phyloP scores from a whole-genome alignment of 1,140 invertebrate species.

The Drosophila pandora region DNA sequence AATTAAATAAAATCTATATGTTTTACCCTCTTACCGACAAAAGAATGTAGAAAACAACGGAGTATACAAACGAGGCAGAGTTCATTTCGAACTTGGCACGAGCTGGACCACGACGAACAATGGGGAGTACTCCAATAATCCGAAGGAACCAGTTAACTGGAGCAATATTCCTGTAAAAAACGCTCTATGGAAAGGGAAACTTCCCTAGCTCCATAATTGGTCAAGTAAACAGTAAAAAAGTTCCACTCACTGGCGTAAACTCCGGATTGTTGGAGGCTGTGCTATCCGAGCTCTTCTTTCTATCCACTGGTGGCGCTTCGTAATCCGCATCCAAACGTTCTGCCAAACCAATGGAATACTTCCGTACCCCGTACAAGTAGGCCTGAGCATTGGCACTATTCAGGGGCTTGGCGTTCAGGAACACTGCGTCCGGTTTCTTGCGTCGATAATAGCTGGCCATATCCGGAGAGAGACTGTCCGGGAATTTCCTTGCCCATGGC shows the following conservation, averaged over 20 bases:
- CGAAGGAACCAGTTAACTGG: constrained; percentile 86
- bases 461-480: constrained; percentile 48
- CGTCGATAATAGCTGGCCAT: constrained; percentile 78
- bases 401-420: constrained; percentile 76
- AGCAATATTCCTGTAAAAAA: constrained; percentile 86
- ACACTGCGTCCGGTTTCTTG: constrained; percentile 73
- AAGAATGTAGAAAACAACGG: constrained; percentile 84
- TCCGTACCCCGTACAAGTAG: constrained; percentile 67
- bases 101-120: constrained; percentile 84
- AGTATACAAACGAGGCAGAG: constrained; percentile 86
- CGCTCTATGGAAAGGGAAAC: constrained; percentile 71
- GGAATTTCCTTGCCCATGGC: constrained; percentile 34
- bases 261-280: constrained; percentile 63
- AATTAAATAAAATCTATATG: neutral
- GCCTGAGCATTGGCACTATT: constrained; percentile 70
- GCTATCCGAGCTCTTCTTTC: constrained; percentile 61
- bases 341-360: constrained; percentile 74
- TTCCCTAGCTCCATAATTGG: neutral
- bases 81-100: constrained; percentile 84
- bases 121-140: constrained; percentile 86
- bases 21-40: constrained; percentile 73
- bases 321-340: constrained; percentile 71
- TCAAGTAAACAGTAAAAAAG: too few species aligned
- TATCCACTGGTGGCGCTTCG: constrained; percentile 40
- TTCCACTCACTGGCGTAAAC: constrained; percentile 64